Evolutionary conservation across 2,797 vertebrate genomes (phyloP), one percentile per base, ranked within the genome.

Genomic region (Lepidocolaptes lacrymiger): DNA sequence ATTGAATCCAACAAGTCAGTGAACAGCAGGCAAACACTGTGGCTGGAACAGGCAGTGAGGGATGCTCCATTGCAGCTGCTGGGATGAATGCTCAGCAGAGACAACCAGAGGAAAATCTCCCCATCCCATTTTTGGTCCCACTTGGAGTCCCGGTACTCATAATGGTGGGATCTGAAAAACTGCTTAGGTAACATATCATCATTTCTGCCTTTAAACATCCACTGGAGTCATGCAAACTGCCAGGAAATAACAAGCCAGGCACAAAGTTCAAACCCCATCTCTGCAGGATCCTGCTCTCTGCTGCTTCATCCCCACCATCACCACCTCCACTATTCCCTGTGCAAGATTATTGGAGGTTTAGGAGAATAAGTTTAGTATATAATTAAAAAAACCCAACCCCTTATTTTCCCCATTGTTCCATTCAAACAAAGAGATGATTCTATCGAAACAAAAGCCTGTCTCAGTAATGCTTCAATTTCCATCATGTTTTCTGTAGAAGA

Each of bases 401-500:
- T 10, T 26, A 48, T 27, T 55, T 30, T 21, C n/a, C 12, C 15
- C 34, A 44, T 62, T 66, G 46, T 91, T 91, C 58, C 64, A 17
- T 21, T 46, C n/a, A 86, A 91, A 81, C 66, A 88, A 93, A 91
- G 71, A 34, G 55, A 55, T 16, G 20, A 85, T 85, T 89, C 51
- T 73, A 30, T 28, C 1, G 2, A 78, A 94, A 88, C 62, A 66
- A 68, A 88, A 85, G 54, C 4, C 0, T 51, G 54, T 64, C 37
- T 64, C 26, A 30, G 27, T 93, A 64, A 77, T 27, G 43, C 48
- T 88, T 88, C 73, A 24, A 84, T 94, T 95, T 81, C 73, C 76
- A 81, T 69, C 62, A 55, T n/a, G 63, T 95, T 88, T 94, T 49
- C 89, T 69, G 48, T 58, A 88, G 85, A 78, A 93, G 83, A 62